Conservation (phyloP, 2,113 vertebrate genomes). For the Diphyllodes magnificus region DNA sequence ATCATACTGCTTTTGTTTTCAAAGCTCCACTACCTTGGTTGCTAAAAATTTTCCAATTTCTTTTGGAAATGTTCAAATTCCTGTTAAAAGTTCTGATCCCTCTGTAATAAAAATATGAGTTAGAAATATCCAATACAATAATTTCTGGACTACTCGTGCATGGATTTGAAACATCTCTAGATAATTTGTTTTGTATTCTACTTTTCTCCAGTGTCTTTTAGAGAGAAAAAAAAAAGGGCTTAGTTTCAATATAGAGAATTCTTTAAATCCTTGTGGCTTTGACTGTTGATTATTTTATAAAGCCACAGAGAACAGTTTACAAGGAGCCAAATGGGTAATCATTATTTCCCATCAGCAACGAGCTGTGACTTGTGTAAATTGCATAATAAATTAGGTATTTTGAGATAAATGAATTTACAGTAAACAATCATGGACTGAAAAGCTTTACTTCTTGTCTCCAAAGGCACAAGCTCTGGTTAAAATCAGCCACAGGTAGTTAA, state of each 20-base stretch:
- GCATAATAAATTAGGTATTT: constrained; percentile 56
- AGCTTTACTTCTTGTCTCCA: constrained; percentile 67
- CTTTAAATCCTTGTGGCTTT: constrained; percentile 36
- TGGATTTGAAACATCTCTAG: neutral
- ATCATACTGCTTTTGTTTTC: neutral
- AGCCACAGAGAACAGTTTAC: constrained; percentile 56
- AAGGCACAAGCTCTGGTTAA: constrained; percentile 72
- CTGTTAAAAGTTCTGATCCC: neutral
- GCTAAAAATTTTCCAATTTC: neutral
- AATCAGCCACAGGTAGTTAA: constrained; percentile 81
- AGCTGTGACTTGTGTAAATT: constrained; percentile 59
- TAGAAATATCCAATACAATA: neutral
- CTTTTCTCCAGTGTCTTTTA: neutral
- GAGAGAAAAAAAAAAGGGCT: neutral
- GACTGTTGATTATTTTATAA: constrained; percentile 54
- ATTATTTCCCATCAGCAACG: constrained; percentile 56
- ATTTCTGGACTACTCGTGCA: neutral
- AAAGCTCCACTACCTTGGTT: neutral
- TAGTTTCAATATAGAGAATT: constrained; percentile 9
- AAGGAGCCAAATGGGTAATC: constrained; percentile 60
- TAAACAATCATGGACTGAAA: constrained; percentile 57
- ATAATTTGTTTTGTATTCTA: neutral
- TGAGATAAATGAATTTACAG: constrained; percentile 67
- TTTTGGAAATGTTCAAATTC: neutral
- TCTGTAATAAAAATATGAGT: neutral